Evolutionary conservation across 1,140 invertebrate species (phyloP), one percentile per base, ranked within the genome.

Genomic region (Bemisia tabaci): DNA sequence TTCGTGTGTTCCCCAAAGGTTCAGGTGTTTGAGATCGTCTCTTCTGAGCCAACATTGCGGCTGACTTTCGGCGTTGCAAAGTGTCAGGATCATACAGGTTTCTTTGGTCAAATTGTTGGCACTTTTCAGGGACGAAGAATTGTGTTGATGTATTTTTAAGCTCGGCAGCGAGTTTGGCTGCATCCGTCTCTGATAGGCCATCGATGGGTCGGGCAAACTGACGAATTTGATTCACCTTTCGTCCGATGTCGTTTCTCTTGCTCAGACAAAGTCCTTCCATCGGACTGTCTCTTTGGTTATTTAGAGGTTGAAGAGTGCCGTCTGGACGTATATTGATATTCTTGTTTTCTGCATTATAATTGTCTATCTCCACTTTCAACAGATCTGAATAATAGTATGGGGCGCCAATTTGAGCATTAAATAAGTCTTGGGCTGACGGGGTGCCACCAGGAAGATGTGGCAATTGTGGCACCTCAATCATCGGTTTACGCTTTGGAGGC

Each of bases 321-420:
- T 17, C 33, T 9, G 17, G 5, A 9, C 33, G 33, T 9, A 48
- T 17, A 48, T 48, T 48, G 5, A 48, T 17, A 48, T 48, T 48
- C 17, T 48, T 48, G 5, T 5, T 17, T 9, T 48, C 59, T 80
- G 79, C 0, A 78, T 79, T 67, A 75, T 68, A 25, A 74, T 76
- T 65, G 73, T 69, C 24, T 71, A 70, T 1, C 70, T 72, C 5
- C 67, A 63, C 68, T 68, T 73, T 73, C 25, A 79, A 69, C n/a
- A 92, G 77, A 76, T 94, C 91, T 0, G 90, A 92, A 76, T 92
- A 92, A 73, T 94, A 93, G 74, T 93, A 92, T 0, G 90, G 90
- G 21, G 89, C 89, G 27, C 77, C 77, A 26, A 66, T 23, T 12
- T 12, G 0, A 17, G 33, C 33, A 17, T 48, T 48, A 48, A 48